phyloP scores from a whole-genome alignment of 2,888 invertebrate genomes.

The Orthosia incerta region DNA sequence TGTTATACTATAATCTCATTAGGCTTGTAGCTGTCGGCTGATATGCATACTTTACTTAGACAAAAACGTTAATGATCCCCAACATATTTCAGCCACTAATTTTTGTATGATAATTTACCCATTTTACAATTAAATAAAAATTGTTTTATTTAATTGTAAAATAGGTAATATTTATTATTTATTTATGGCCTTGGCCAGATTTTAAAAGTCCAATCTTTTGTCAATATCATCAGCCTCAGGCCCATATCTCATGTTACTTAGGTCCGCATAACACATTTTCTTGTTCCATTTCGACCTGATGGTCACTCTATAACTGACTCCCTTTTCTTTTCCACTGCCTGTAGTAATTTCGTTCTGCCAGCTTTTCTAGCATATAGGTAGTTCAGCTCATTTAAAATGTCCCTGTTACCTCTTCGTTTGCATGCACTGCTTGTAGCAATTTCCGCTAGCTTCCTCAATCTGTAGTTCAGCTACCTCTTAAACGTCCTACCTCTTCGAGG shows the following conservation, averaged over 20 bases:
- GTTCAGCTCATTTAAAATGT: background rate
- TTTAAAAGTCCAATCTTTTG: too few species aligned
- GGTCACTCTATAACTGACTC: too few species aligned
- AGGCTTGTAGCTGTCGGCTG: background rate
- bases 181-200: too few species aligned
- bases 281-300: too few species aligned
- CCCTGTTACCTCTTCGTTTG: background rate
- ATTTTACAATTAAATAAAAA: background rate
- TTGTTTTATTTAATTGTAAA: too few species aligned
- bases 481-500: background rate
- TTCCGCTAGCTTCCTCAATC: too few species aligned
- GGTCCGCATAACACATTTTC: too few species aligned
- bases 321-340: background rate
- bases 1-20: constrained; percentile 67
- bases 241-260: too few species aligned
- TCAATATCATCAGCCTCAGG: too few species aligned
- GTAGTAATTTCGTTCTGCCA: background rate
- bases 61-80: background rate
- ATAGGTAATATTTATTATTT: too few species aligned
- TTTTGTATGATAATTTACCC: background rate
- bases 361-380: background rate
- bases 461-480: background rate
- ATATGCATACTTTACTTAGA: background rate
- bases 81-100: background rate
- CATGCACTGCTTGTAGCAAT: too few species aligned